Percentiles rank a stretch among this genome's conserved stretches.
Conservation (phyloP, 2,888 invertebrate species). For the Epiblema foenella region DNA sequence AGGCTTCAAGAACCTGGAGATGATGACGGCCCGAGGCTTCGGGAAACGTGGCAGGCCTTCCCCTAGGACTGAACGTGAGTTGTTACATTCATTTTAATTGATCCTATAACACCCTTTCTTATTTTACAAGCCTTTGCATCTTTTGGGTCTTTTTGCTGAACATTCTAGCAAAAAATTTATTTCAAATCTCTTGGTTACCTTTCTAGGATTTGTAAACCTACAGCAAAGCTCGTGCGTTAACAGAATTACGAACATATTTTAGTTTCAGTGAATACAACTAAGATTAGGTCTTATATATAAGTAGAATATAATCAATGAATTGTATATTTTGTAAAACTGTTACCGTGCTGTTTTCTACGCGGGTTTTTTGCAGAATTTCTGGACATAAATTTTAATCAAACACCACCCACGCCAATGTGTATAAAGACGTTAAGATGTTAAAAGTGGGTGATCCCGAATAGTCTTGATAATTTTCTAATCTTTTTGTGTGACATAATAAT, state of each 20-base stretch:
- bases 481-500: not conserved
- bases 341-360: not conserved
- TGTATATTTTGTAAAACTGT: not conserved
- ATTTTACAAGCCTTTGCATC: not conserved
- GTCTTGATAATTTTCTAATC: not conserved
- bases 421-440: too few species aligned
- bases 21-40: conserved; percentile 87
- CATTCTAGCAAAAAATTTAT: too few species aligned
- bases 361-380: not conserved
- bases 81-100: not conserved
- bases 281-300: too few species aligned
- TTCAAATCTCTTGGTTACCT: too few species aligned
- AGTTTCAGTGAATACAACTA: too few species aligned
- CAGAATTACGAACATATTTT: too few species aligned
- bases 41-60: conserved; percentile 85
- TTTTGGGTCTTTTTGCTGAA: too few species aligned
- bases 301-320: too few species aligned
- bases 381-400: not conserved
- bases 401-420: too few species aligned
- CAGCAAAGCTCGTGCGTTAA: too few species aligned
- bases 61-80: conserved; percentile 75
- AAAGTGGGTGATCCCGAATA: not conserved
- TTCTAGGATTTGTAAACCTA: too few species aligned
- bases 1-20: conserved; percentile 87
- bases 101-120: not conserved